Evolutionary conservation across 2,113 vertebrate genomes (phyloP).

Genomic region (Gobio gobio): DNA sequence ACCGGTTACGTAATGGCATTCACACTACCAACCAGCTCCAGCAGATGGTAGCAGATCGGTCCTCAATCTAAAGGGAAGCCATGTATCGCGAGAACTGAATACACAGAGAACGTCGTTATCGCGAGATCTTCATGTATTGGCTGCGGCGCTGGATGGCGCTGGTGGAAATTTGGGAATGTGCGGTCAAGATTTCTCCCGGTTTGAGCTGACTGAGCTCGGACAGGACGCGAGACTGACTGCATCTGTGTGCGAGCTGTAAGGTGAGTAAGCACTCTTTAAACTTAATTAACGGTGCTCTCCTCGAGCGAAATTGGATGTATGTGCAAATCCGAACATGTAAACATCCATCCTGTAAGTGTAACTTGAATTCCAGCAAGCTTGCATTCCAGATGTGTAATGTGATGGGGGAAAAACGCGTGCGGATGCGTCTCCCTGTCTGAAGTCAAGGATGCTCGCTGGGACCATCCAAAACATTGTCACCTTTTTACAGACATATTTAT

Average conservation of each 20-base stretch:
- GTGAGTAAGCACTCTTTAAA: conserved; percentile 58
- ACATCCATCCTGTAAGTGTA: conserved; percentile 19
- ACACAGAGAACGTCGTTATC: conserved; percentile 14
- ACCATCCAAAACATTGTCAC: conserved; percentile 11
- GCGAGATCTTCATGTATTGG: conserved; percentile 53
- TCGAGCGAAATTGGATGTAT: background rate
- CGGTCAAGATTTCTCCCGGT: conserved; percentile 41
- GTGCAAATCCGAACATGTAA: background rate
- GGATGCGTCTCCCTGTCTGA: background rate
- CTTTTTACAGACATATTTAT: conserved; percentile 6
- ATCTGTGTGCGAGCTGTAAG: conserved; percentile 33
- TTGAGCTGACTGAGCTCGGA: conserved; percentile 47
- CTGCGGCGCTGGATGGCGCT: conserved; percentile 62
- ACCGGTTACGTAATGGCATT: conserved; percentile 54
- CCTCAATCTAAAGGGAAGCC: background rate
- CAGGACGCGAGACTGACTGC: conserved; percentile 46
- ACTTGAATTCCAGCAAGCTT: conserved; percentile 39
- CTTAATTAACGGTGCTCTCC: conserved; percentile 31
- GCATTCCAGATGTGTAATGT: conserved; percentile 50
- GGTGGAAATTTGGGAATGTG: conserved; percentile 52
- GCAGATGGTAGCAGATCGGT: conserved; percentile 52
- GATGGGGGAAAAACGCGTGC: background rate
- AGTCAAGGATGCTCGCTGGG: conserved; percentile 9
- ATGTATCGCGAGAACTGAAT: conserved; percentile 56
- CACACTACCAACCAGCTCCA: conserved; percentile 12